phyloP scores from a whole-genome alignment of 2,888 invertebrate species.

The Hirtodrosophila trivittata region DNA sequence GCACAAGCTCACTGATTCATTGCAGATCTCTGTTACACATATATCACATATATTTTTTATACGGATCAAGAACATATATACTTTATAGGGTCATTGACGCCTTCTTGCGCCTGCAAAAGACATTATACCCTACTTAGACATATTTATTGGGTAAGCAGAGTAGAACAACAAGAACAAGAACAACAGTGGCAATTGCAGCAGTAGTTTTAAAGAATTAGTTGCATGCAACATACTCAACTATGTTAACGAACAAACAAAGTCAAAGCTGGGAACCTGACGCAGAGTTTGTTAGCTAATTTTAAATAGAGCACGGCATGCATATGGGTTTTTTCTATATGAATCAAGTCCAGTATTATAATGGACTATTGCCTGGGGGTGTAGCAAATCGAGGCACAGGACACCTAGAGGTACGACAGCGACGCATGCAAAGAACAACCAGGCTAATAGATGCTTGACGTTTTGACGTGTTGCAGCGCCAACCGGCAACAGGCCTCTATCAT shows the following conservation, averaged over 20 bases:
- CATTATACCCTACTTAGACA: neutral
- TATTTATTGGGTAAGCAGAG: constrained; percentile 53
- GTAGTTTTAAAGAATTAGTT: constrained; percentile 38
- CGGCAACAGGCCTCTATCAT: constrained; percentile 59
- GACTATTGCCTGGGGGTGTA: constrained; percentile 30
- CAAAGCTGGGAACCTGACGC: constrained; percentile 30
- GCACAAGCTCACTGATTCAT: too few species aligned
- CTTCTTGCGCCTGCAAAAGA: too few species aligned
- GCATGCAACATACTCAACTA: constrained; percentile 67
- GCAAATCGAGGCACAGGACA: constrained; percentile 39
- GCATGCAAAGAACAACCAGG: constrained; percentile 55
- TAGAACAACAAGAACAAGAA: constrained; percentile 15
- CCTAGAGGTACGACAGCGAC: constrained; percentile 26
- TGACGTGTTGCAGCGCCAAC: constrained; percentile 73
- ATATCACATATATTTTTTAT: neutral
- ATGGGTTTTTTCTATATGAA: neutral
- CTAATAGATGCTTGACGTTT: constrained; percentile 80
- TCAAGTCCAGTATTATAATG: constrained; percentile 30
- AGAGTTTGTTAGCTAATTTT: constrained; percentile 64
- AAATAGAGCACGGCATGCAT: constrained; percentile 50
- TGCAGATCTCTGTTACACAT: too few species aligned
- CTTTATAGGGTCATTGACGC: too few species aligned
- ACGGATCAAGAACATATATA: too few species aligned
- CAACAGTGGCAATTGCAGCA: constrained; percentile 18
- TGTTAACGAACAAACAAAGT: constrained; percentile 76